Conservation (phyloP, 2,113 vertebrate species). For the Falco punctatus region DNA sequence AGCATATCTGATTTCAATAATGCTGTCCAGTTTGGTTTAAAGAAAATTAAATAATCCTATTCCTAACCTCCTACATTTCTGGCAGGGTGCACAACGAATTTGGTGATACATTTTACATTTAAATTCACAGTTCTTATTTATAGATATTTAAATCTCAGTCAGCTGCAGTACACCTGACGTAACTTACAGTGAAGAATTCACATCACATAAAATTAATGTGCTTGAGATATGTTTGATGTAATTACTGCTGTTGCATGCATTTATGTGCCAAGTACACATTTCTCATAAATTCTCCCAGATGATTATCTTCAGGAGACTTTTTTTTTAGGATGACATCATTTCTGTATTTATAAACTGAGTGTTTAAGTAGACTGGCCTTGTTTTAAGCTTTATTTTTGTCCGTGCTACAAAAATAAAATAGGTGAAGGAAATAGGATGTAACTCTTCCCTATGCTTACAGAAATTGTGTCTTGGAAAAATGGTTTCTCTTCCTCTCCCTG, state of each 20-base stretch:
- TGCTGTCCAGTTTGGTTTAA: neutral
- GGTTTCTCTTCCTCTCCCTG: neutral
- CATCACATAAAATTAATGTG: neutral
- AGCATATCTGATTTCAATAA: neutral
- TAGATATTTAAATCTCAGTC: neutral
- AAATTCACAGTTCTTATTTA: neutral
- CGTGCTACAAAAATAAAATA: neutral
- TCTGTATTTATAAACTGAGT: neutral
- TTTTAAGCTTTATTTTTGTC: neutral
- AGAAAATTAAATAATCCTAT: neutral
- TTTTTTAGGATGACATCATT: neutral
- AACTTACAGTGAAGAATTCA: constrained; percentile 37
- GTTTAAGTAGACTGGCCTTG: neutral
- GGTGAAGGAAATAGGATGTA: neutral
- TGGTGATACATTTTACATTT: neutral
- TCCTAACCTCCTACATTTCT: neutral
- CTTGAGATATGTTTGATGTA: constrained; percentile 35
- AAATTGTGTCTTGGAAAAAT: neutral
- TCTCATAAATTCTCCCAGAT: neutral
- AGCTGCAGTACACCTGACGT: neutral
- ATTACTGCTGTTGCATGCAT: neutral
- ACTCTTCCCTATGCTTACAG: neutral
- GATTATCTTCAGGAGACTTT: neutral
- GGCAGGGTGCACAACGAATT: neutral
- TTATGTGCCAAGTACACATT: neutral